phyloP scores from a whole-genome alignment of 2,888 invertebrate species.

The Drosophila neutralis region DNA sequence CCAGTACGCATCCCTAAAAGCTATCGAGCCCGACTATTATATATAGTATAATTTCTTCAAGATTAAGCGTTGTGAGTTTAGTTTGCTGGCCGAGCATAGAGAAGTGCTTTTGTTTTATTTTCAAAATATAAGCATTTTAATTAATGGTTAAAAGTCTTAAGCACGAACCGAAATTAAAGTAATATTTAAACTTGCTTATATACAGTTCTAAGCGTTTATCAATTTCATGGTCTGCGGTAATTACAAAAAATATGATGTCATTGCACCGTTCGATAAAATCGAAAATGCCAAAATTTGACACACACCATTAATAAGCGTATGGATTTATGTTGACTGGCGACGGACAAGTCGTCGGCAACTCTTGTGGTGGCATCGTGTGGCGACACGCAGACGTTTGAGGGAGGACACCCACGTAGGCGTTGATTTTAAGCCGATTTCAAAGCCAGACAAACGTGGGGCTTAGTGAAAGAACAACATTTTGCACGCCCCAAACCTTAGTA shows the following conservation, averaged over 20 bases:
- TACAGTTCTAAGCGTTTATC: slow-evolving; percentile 4
- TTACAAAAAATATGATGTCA: slow-evolving; percentile 62
- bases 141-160: neutral
- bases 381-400: slow-evolving; percentile 28
- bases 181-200: neutral
- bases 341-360: slow-evolving; percentile 24
- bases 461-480: slow-evolving; percentile 64
- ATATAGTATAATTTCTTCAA: neutral
- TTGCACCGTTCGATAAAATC: slow-evolving; percentile 52
- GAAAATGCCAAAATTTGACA: slow-evolving; percentile 66
- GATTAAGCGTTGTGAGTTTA: neutral
- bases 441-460: slow-evolving; percentile 76
- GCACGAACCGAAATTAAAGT: neutral
- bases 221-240: slow-evolving; percentile 2
- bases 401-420: slow-evolving; percentile 77
- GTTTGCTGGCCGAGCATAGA: neutral
- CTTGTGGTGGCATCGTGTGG: slow-evolving; percentile 36
- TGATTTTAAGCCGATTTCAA: slow-evolving; percentile 80
- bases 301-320: slow-evolving; percentile 66
- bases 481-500: slow-evolving; percentile 49
- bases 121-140: neutral
- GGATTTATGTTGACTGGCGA: slow-evolving; percentile 50
- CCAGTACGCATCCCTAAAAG: neutral
- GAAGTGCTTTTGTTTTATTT: neutral
- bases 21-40: neutral